Evolutionary conservation across 2,797 vertebrate genomes (phyloP), one percentile per base, ranked within the genome.

Genomic region (Hypotaenidia philippensis): DNA sequence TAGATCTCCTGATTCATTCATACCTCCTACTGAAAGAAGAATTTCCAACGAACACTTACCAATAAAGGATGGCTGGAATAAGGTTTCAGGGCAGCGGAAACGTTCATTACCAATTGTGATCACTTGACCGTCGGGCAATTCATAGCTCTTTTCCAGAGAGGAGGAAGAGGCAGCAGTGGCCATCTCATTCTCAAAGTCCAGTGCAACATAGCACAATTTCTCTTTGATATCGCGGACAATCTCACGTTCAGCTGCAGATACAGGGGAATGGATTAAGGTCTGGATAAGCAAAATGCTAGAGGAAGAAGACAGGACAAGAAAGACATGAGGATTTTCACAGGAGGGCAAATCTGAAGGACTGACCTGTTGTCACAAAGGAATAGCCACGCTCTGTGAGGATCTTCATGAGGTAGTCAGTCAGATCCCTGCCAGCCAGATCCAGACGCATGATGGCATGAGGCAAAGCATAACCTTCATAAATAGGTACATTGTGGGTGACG

Each of bases 111-210:
- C 99, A 41, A 99, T 99, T 94, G 99, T 99, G 98, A 99, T 99
- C 97, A 99, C 99, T 98, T 99, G 99, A 87, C 99, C 99, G 84
- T 99, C 99, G 85, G 99, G 99, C 95, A 99, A 98, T 97, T 99
- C 99, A 88, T 99, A 99, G 98, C 99, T 99, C 98, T 99, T 99
- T 98, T 99, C 99, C 98, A 99, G 98, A 83, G 99, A 99, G 81
- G 99, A 99, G 83, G 99, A 99, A 94, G 99, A 99, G 92, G 99
- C 99, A 87, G 99, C 99, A 70, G 99, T 99, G 92, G 99, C 99
- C 99, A 99, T 99, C 98, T 99, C 99, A 87, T 99, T 99, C 98
- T 99, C 99, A 95, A 99, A 99, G 98, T 99, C 99, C 98, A 99
- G 98, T 93, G 99, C 99, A 56, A 99, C 99, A 61, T 99, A 99